Evolutionary conservation across 2,113 vertebrate genomes (phyloP), one percentile per base, ranked within the genome.

Genomic region (Sturnus vulgaris): DNA sequence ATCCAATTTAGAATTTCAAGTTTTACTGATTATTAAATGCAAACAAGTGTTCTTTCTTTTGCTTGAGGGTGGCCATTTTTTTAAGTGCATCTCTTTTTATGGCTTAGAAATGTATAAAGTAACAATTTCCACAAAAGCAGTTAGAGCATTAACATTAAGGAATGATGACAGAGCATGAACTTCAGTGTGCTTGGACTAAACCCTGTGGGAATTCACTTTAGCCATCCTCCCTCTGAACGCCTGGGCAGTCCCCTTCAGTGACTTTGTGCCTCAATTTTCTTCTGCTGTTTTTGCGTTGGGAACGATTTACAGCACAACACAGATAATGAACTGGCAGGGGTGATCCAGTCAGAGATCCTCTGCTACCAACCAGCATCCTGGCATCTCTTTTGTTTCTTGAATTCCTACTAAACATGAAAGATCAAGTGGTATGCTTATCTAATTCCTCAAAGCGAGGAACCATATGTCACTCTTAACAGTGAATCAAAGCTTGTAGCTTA

Each of bases 1-100:
- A 97, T 97, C 93, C 97, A 97, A 97, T 97, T 97, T 97, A 95
- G 93, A 91, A 85, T 95, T 97, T 95, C 92, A 95, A 95, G 93
- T 94, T 95, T 95, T 82, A 86, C 85, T 88, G 76, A 95, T 95
- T 95, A 95, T 96, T 97, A 97, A 96, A 93, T 71, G 79, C 86
- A 95, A 96, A 97, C 92, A 96, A 96, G 65, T 66, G 63, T 42
- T 95, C 61, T 17, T 81, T 92, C 94, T 95, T 95, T 95, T 76
- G 68, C 86, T 84, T 90, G 17, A 33, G 70, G 65, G 80, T 76
- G 76, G 70, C 80, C 70, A 57, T 83, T 90, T 92, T 68, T 87
- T 56, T 3, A 83, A 95, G 78, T 84, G 63, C 12, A 1, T 73
- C 83, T 76, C 78, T 83, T 88, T 90, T 95, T 73, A 78, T 80